Conservation (phyloP, 2,888 invertebrate genomes). For the Oxystoma pomonae region DNA sequence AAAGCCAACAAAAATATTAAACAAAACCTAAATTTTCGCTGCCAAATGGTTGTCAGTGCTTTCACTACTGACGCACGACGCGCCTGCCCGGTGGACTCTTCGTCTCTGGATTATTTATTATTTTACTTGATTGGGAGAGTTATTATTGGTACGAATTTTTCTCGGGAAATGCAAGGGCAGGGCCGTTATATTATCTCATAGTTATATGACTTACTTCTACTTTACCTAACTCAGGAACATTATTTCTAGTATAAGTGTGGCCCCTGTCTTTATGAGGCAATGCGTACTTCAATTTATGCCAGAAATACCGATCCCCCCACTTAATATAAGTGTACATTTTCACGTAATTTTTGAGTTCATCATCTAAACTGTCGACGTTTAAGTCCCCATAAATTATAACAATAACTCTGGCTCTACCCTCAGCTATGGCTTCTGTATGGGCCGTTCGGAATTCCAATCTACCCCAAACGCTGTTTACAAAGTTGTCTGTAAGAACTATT, state of each 20-base stretch:
- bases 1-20: too few relatives aligned
- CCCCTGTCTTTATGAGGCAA: conserved; percentile 53
- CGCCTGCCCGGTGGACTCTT: too few relatives aligned
- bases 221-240: too few relatives aligned
- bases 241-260: too few relatives aligned
- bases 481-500: conserved; percentile 66
- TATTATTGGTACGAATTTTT: too few relatives aligned
- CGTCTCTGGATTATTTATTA: too few relatives aligned
- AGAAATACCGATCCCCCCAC: conserved; percentile 81
- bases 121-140: not conserved
- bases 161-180: too few relatives aligned
- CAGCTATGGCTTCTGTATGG: conserved; percentile 64
- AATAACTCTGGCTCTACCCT: conserved; percentile 66
- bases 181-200: too few relatives aligned
- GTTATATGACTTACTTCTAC: too few relatives aligned
- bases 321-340: conserved; percentile 75
- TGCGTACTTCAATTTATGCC: conserved; percentile 72
- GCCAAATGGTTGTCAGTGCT: too few relatives aligned
- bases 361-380: conserved; percentile 56
- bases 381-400: conserved; percentile 72
- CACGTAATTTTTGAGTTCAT: conserved; percentile 66
- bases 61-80: not conserved
- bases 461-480: conserved; percentile 72
- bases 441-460: conserved; percentile 72
- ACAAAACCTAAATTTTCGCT: too few relatives aligned